phyloP scores from a whole-genome alignment of 2,113 vertebrate species.

The Chionomys nivalis region DNA sequence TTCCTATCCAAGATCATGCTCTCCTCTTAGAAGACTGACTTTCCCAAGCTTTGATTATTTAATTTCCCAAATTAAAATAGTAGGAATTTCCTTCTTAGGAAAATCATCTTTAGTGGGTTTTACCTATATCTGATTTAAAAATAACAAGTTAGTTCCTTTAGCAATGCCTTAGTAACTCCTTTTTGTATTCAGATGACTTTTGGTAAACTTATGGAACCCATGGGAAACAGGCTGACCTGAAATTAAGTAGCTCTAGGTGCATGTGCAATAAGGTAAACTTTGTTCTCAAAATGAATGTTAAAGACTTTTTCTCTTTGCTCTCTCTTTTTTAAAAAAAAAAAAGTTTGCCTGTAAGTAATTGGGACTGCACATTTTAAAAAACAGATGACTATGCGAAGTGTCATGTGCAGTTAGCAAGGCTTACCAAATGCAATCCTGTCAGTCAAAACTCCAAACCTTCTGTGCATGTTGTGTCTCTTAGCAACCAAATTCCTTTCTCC shows the following conservation, averaged over 20 bases:
- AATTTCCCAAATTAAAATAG: no score
- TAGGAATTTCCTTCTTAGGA: background rate
- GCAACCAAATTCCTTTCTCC: background rate
- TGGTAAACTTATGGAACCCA: background rate
- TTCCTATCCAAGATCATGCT: no score
- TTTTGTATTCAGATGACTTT: background rate
- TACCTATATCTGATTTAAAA: background rate
- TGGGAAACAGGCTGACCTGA: background rate
- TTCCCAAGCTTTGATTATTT: no score
- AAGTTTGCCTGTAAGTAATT: background rate
- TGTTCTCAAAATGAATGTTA: background rate
- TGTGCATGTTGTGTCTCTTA: background rate
- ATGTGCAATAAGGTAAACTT: background rate
- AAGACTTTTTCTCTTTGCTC: background rate
- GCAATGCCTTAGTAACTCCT: background rate
- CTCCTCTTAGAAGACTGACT: no score
- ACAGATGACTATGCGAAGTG: background rate
- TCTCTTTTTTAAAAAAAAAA: background rate
- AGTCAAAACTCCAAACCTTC: background rate
- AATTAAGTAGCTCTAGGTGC: background rate
- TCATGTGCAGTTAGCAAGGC: background rate
- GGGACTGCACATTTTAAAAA: background rate
- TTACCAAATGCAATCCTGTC: background rate
- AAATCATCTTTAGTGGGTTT: background rate
- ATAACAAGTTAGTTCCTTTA: no score